Base-by-base conservation (phyloP, 1,140 invertebrate genomes). In the Panulirus ornatus region DNA sequence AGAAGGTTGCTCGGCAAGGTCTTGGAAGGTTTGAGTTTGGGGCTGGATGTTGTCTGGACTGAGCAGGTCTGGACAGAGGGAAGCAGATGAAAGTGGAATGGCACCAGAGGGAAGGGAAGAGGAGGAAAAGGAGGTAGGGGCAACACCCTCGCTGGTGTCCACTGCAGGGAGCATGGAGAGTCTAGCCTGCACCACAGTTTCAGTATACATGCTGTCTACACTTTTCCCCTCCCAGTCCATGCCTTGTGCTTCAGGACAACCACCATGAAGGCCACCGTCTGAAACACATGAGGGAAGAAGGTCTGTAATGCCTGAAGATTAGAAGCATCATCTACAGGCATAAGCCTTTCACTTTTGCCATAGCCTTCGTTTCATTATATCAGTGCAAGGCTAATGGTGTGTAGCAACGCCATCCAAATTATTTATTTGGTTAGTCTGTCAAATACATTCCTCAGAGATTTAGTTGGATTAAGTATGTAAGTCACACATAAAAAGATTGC, bases 201-300 rank as follows among this genome's bases (percentile, higher is more conserved):
- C 89, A 88, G 91, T 91, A 78, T 85, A 91, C 82, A 92, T 88
- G 91, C 86, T 84, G 85, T 87, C 89, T 89, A 91, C 84, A 91
- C 88, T 88, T 86, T 88, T 91, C 75, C 76, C 87, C 88, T 89
- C 81, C 86, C 83, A 79, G 75, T 66, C 84, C 91, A 88, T 82
- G 89, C 76, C 85, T 86, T 92, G 88, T 82, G 73, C 89, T 78
- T 84, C 82, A 85, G 89, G 89, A 79, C 89, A 79, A 91, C 82
- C 89, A 85, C 71, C 89, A 85, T 91, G 83, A 88, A 83, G 91
- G 84, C 71, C 89, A 91, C 90, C 79, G 91, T 92, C 91, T 92
- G 91, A 92, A 92, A 92, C 85, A 91, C 89, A 92, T 86, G 91
- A 92, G 89, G 91, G 88, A 90, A 82, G 87, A 89, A 90, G 88